Percentiles rank a stretch among this genome's conserved stretches.
These are phyloP conservation scores for Pandemis heparana DNA, from an alignment of 2,888 invertebrate genomes.

Conservation along the genomic window DNA sequence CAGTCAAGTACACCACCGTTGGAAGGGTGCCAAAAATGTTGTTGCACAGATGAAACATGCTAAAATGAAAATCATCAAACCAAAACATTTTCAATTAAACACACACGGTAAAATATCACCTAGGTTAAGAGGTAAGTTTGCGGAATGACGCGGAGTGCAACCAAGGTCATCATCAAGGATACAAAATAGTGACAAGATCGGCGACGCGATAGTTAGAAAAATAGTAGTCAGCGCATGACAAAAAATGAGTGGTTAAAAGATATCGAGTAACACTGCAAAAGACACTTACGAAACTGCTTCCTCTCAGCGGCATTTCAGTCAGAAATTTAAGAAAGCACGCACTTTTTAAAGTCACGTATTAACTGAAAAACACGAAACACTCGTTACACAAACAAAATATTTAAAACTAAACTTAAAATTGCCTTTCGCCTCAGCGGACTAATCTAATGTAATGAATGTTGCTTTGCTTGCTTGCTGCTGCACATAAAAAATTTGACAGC, in stretches of 20 bases:
- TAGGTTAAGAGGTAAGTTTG: conserved; percentile 58
- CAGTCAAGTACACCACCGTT: conserved; percentile 80
- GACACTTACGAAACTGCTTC: conserved; percentile 78
- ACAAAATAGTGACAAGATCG: conserved; percentile 47
- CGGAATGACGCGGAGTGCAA: conserved; percentile 51
- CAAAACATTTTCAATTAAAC: conserved; percentile 54
- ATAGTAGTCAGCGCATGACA: conserved; percentile 43
- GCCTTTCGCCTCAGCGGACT: conserved; percentile 30
- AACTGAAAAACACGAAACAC: conserved; percentile 28
- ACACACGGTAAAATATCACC: conserved; percentile 37
- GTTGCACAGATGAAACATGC: conserved; percentile 71
- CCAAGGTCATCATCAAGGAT: conserved; percentile 51
- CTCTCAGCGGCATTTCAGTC: conserved; percentile 79
- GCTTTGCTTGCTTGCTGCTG: conserved; percentile 25
- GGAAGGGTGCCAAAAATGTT: conserved; percentile 74
- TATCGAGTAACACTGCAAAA: conserved; percentile 52
- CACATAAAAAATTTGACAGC: conserved; percentile 59
- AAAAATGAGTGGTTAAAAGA: conserved; percentile 52
- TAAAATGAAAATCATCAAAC: conserved; percentile 74
- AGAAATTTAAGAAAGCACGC: conserved; percentile 54
- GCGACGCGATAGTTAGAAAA: conserved; percentile 49
- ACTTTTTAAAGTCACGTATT: conserved; percentile 47
- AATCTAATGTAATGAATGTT: no score
- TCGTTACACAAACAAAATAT: conserved; percentile 37
- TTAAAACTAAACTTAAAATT: conserved; percentile 40